Evolutionary conservation across 2,797 vertebrate species (phyloP).

Genomic region (Eulemur mongoz): DNA sequence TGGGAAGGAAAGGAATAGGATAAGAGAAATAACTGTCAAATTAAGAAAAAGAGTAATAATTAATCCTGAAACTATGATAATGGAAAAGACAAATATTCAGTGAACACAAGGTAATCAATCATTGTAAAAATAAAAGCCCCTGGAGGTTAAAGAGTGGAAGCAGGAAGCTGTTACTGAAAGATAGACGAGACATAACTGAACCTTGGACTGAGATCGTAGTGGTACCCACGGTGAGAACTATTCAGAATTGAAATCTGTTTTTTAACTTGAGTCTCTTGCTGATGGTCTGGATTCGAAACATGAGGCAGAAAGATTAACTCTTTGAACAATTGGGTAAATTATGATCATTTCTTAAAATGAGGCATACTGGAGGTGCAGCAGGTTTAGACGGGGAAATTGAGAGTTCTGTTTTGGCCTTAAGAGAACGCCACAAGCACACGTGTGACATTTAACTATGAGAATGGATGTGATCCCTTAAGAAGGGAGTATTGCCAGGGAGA

Average conservation of each 20-base stretch:
- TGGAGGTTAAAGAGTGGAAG: not conserved
- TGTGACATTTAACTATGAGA: not conserved
- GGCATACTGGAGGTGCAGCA: not conserved
- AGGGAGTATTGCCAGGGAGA: not conserved
- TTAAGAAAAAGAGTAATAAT: constrained; percentile 74
- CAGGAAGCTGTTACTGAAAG: not conserved
- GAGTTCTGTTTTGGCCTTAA: not conserved
- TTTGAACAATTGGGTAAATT: not conserved
- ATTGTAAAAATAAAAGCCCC: not conserved
- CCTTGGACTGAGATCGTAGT: not conserved
- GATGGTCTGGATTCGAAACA: not conserved
- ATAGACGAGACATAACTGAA: not conserved
- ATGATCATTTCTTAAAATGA: constrained; percentile 9
- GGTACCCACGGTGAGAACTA: not conserved
- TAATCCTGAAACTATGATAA: constrained; percentile 74
- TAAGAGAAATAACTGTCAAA: constrained; percentile 75
- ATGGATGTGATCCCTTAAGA: not conserved
- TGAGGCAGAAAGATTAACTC: not conserved
- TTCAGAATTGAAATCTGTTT: not conserved
- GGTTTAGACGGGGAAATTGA: not conserved
- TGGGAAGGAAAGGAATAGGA: constrained; percentile 71
- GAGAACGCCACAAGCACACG: not conserved
- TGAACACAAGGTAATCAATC: constrained; percentile 77
- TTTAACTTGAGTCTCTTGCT: not conserved
- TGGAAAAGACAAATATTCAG: constrained; percentile 71